Conservation (phyloP, 2,113 vertebrate genomes). For the Microtus montanus region DNA sequence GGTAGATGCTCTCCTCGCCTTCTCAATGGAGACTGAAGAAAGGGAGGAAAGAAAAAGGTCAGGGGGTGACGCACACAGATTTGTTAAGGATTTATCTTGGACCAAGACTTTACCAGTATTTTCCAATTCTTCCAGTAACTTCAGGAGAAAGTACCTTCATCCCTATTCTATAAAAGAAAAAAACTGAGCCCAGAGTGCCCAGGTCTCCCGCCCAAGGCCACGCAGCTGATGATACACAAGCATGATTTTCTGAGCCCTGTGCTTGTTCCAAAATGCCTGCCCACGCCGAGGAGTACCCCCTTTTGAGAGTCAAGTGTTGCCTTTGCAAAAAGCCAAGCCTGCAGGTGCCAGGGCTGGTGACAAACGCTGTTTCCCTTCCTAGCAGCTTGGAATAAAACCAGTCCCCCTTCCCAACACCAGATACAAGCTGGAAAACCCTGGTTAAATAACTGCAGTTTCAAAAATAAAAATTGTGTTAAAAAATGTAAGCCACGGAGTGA, state of each 20-base stretch:
- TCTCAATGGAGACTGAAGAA: background rate
- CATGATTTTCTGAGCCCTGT: background rate
- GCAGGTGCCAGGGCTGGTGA: background rate
- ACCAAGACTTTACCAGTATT: background rate
- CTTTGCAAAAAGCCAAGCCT: background rate
- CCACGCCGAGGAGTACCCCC: background rate
- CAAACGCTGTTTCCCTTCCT: background rate
- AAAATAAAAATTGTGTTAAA: conserved; percentile 39
- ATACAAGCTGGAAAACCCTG: background rate
- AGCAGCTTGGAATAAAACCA: background rate
- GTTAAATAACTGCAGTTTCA: conserved; percentile 14
- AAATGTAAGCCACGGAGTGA: background rate
- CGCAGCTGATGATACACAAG: background rate
- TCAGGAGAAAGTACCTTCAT: background rate
- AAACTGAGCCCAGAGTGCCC: background rate
- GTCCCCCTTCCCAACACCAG: background rate
- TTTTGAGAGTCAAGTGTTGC: background rate
- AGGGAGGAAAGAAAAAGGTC: background rate
- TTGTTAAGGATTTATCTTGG: background rate
- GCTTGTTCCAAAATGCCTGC: background rate
- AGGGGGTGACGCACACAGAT: background rate
- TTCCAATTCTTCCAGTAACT: background rate
- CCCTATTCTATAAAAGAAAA: background rate
- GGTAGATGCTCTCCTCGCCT: background rate
- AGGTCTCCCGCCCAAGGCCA: background rate